Conservation (phyloP, 2,113 vertebrate genomes). For the Bufo gargarizans region DNA sequence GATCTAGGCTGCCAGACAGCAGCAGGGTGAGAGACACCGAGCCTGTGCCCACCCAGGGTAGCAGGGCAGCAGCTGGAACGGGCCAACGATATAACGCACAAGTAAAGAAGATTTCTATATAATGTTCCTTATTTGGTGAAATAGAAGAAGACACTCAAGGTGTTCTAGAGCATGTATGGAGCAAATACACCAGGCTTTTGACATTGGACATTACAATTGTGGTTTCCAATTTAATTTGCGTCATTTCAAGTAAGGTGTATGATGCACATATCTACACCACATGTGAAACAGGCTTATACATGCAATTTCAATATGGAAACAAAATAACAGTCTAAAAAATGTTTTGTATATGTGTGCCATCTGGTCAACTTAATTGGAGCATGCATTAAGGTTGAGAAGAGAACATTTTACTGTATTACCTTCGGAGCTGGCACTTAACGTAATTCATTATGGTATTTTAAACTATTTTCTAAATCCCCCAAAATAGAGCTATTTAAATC, state of each 20-base stretch:
- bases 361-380: background rate
- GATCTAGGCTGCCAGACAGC: too few species aligned
- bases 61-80: too few species aligned
- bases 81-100: background rate
- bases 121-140: background rate
- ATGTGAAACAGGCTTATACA: background rate
- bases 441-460: conserved; percentile 15
- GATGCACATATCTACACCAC: background rate
- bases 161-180: background rate
- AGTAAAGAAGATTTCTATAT: background rate
- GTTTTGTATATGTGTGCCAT: background rate
- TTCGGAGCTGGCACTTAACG: conserved; percentile 9
- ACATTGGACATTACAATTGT: background rate
- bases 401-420: background rate
- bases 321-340: background rate
- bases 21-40: too few species aligned
- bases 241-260: background rate
- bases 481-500: conserved; percentile 32
- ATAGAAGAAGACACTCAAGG: background rate
- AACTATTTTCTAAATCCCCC: background rate
- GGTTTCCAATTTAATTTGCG: background rate
- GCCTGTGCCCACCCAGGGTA: too few species aligned
- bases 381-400: background rate
- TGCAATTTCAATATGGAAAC: background rate
- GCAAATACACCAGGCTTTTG: background rate